A percentile compares a stretch with the other conserved stretches of the same genome.
phyloP scores from a whole-genome alignment of 2,888 invertebrate genomes.

The Cactoblastis cactorum region DNA sequence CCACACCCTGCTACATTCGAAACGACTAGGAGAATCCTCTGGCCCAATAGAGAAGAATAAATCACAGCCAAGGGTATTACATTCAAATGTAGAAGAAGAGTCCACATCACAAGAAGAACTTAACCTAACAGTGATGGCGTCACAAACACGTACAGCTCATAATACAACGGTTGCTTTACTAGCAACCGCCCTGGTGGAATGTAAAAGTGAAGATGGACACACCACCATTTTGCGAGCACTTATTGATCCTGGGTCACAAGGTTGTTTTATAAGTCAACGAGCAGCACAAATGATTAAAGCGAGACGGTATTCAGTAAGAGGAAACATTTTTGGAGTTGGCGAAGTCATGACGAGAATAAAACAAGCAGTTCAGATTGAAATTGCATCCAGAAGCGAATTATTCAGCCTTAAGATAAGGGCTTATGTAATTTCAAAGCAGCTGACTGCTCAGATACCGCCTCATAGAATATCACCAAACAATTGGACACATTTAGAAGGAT shows the following conservation, averaged over 20 bases:
- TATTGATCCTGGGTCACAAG: constrained; percentile 7
- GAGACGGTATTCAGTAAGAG: background rate
- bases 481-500: background rate
- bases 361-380: background rate
- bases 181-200: background rate
- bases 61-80: background rate
- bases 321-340: background rate
- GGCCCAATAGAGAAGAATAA: background rate
- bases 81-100: background rate
- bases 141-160: background rate
- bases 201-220: background rate
- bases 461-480: background rate
- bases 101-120: background rate
- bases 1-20: background rate
- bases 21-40: background rate
- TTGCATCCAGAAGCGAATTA: background rate
- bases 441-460: background rate
- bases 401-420: constrained; percentile 2
- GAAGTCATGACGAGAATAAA: background rate
- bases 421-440: background rate
- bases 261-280: background rate
- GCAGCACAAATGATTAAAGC: background rate
- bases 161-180: background rate
- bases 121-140: background rate
- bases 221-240: background rate